Base-by-base conservation (phyloP, 2,797 vertebrate genomes). In the Crypturellus tataupa region DNA sequence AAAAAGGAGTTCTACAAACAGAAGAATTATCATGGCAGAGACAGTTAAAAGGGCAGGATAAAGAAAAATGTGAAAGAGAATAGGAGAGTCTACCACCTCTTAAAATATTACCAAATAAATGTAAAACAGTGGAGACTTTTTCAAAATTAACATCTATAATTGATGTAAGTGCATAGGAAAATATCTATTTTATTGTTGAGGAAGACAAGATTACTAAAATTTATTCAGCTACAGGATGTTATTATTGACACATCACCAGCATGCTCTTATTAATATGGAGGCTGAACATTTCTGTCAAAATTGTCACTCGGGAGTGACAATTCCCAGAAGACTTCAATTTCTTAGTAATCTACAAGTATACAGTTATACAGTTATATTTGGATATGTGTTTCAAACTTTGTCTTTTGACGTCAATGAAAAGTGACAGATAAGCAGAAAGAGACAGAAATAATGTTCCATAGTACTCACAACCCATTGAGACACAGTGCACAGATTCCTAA, bases 211-310 rank as follows among this genome's bases (percentile, higher is more conserved):
- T 59, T 65, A 27, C n/a, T 88, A n/a, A 56, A 82, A 87, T 24
- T 88, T 85, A 46, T 21, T 92, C 80, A 92, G 72, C 76, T 85
- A 47, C 71, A 76, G 89, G 80, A 87, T 89, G 93, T 91, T 85
- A 27, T 69, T 95, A 63, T 77, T 89, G 85, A 87, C 89, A 82
- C 17, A 76, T 93, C 1, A 0, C 92, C 90, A 80, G 31, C 72
- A 37, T 37, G 42, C 62, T 90, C 46, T 70, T 87, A 63, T 75
- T 92, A 87, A 91, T 84, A 56, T 0, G 0, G 73, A 92, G 10
- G n/a, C 35, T 85, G 72, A 89, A 69, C 37, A 72, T 75, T 94
- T 87, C 21, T 90, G 65, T 94, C 49, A 85, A 65, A 90, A 89
- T 44, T 78, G 37, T 59, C 79, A 67, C 65, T 67, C 0, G 0